Evolutionary conservation across 1,140 invertebrate species (phyloP), one percentile per base, ranked within the genome.

Genomic region (Heliconius melpomene): DNA sequence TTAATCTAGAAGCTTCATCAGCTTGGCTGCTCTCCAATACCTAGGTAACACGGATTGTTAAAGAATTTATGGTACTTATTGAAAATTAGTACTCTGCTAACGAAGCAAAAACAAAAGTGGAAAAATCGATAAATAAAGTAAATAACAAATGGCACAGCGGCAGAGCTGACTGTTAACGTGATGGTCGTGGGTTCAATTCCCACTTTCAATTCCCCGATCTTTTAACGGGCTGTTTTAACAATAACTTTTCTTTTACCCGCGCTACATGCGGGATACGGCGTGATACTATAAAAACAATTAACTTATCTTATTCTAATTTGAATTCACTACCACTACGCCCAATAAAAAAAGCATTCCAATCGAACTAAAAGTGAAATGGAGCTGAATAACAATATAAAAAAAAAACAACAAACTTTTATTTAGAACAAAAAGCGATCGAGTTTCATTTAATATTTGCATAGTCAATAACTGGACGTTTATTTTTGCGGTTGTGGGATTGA

Each of bases 371-470:
- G 9, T 66, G 23, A 29, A 66, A 66, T 29, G 60, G 23, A 66
- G 20, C 26, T 16, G 60, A 66, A 66, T 66, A 66, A 66, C 60
- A 66, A 66, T 29, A 52, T 20, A 52, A 7, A 52, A 11, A 23
- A 66, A 29, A 5, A 32, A 32, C 18, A 9, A 66, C 5, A 66
- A 66, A 66, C 26, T 66, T 66, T 66, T 29, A 66, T 66, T 66
- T 66, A 66, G 60, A 66, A 66, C 60, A 66, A 66, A 52, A 26
- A 66, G 26, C 23, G 60, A 66, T 66, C 7, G 9, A 16, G n/a
- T 66, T 66, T 66, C 60, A 66, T 66, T 66, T 66, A 66, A 66
- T 29, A 66, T 66, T 66, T 66, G 60, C 26, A 66, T 66, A 66
- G 26, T 66, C 60, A 66, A 66, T 66, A 66, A 66, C 60, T 13